A percentile compares a stretch with the other conserved stretches of the same genome.
Evolutionary conservation across 1,140 invertebrate genomes (phyloP).

Genomic region (Drosophila fuyamai): DNA sequence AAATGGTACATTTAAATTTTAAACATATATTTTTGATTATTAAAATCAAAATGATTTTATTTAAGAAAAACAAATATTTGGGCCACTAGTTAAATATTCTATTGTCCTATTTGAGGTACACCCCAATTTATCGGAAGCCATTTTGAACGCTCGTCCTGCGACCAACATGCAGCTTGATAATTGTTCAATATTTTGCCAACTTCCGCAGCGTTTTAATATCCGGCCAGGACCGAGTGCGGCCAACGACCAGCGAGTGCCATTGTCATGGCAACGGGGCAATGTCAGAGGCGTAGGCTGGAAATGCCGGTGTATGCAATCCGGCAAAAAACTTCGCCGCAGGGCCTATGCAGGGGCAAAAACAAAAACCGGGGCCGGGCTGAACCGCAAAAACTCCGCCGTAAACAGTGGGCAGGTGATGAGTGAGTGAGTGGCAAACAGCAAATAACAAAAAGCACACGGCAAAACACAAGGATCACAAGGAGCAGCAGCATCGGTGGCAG

Average conservation of each 20-base stretch:
- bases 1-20: too few species aligned
- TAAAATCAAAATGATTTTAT: too few species aligned
- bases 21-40: too few species aligned
- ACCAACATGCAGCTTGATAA: conserved; percentile 22
- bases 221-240: conserved; percentile 48
- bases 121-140: not conserved
- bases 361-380: conserved; percentile 17
- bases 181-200: conserved; percentile 70
- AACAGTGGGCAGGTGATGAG: conserved; percentile 60
- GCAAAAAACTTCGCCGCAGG: conserved; percentile 15
- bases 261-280: conserved; percentile 77
- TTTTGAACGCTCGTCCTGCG: not conserved
- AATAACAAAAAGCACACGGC: conserved; percentile 81
- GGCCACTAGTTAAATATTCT: not conserved
- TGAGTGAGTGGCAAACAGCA: conserved; percentile 72
- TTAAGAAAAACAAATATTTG: too few species aligned
- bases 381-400: conserved; percentile 58
- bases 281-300: conserved; percentile 69
- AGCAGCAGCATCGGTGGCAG: conserved; percentile 3
- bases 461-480: conserved; percentile 39
- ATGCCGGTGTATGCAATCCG: conserved; percentile 9
- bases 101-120: not conserved
- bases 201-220: conserved; percentile 66
- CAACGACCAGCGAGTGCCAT: conserved; percentile 62
- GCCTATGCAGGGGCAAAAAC: conserved; percentile 29